These are phyloP conservation scores for Formica aserva DNA, from an alignment of 2,888 invertebrate species.

Conservation along the genomic window DNA sequence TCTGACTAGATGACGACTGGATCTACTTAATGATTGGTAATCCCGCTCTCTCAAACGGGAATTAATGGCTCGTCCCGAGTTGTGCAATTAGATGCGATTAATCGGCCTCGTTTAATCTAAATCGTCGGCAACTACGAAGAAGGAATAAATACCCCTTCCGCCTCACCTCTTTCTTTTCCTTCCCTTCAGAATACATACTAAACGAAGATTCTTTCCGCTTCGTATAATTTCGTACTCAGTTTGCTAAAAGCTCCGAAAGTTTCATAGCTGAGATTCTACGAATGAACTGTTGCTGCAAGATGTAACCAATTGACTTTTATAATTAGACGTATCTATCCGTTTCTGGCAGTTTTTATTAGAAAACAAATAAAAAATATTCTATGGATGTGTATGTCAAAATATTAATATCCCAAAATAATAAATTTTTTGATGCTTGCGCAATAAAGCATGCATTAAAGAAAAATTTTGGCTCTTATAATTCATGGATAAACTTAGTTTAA, in stretches of 20 bases:
- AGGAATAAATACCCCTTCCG: conserved; percentile 13
- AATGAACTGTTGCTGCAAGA: not conserved
- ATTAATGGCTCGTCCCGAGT: conserved; percentile 72
- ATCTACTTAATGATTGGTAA: conserved; percentile 65
- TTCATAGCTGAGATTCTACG: conserved; percentile 1
- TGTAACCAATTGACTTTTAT: conserved; percentile 16
- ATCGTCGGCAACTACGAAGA: conserved; percentile 42
- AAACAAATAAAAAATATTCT: not conserved
- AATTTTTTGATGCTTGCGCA: not conserved
- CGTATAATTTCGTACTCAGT: conserved; percentile 47
- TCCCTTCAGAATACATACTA: conserved; percentile 4
- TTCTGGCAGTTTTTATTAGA: not conserved
- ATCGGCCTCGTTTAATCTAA: conserved; percentile 65
- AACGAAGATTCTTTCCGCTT: conserved; percentile 48
- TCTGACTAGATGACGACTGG: conserved; percentile 36
- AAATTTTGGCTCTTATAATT: conserved; percentile 6
- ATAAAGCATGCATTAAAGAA: not conserved
- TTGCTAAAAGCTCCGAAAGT: conserved; percentile 25
- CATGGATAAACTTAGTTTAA: not conserved
- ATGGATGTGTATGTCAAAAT: not conserved
- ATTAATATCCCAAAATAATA: not conserved
- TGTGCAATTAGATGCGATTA: conserved; percentile 70
- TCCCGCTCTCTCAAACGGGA: conserved; percentile 69
- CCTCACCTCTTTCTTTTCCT: not conserved
- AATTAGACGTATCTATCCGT: conserved; percentile 3